Evolutionary conservation across 2,888 invertebrate species (phyloP), one percentile per base, ranked within the genome.

Genomic region (Panzeria rudis): DNA sequence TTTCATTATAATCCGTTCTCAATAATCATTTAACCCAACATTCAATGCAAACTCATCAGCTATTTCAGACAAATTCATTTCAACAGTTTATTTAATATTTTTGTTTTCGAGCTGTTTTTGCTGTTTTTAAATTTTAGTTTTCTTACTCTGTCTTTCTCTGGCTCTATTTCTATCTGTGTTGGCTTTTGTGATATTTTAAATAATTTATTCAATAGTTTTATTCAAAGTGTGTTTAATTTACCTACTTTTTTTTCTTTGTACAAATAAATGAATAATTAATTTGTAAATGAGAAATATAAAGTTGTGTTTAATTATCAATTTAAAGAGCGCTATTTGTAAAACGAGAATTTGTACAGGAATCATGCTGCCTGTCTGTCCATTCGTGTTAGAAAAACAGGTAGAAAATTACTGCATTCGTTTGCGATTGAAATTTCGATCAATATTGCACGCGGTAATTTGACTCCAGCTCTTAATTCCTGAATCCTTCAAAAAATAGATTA

Each of bases 11-110:
- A 41, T 8, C 15, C 75, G 6, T 69, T 54, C 69, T 38, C n/a
- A 25, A 52, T 17, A 29, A 54, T 54, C 64, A 76, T 76, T 62
- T 41, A 52, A 59, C 17, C n/a, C 20, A 15, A 25, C 62, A 64
- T 64, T 50, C 35, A 62, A 25, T 41, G 17, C 64, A 44, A 66
- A 41, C 5, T 29, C 54, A 54, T 64, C 25, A 32, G 35, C 20
- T 52, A 13, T 66, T 8, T 50, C 64, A n/a, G 9, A 44, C 47
- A 50, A 11, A 4, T 25, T 25, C 29, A 44, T 35, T 54, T 2
- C 44, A 62, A 62, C 23, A 38, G 6, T 29, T 52, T 54, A 20
- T 50, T 50, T 9, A 20, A 29, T 59, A 4, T 72, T 72, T 11
- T 61, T 11, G 0, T 62, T 62, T 62, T 69, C 9, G 13, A 69